Evolutionary conservation across 1,140 invertebrate genomes (phyloP), one percentile per base, ranked within the genome.

Genomic region (Listronotus bonariensis): DNA sequence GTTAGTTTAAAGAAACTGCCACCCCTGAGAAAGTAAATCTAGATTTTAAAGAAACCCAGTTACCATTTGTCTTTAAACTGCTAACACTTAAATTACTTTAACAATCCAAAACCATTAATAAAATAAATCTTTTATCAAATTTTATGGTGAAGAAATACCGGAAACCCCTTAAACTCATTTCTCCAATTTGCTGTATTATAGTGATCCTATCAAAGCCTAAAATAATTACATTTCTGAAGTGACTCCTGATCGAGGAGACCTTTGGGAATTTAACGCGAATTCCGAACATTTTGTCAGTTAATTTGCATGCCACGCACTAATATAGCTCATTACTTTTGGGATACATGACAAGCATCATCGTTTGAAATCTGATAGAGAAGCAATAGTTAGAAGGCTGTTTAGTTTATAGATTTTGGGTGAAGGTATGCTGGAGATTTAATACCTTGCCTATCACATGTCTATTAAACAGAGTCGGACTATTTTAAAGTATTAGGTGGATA

Each of bases 181-280:
- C 43, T 41, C 46, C 53, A 51, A 65, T 48, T 63, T 20, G 31
- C 53, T 17, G 46, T 36, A 55, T 65, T 57, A 64, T 42, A 53
- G 62, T 51, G 62, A 65, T 52, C 38, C 54, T 65, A 57, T 65
- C 62, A 57, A 65, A 57, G 45, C 36, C 53, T 65, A 51, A 65
- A 65, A 65, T 65, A 65, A 65, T 65, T 57, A 57, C 62, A 43
- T 56, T 56, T 65, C 43, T 31, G 62, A 52, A 51, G 45, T 65
- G 54, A 53, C 46, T 65, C 45, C 49, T 31, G 54, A 57, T 57
- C 53, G 20, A 57, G 31, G 53, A 49, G 43, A 40, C 62, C 46
- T 55, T 49, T 15, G 62, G 62, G 62, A 65, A 57, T 65, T 49
- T 32, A 38, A 52, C 53, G 14, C 52, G 46, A 65, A 65, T 55